phyloP scores from a whole-genome alignment of 2,888 invertebrate genomes.

The Cremastinae sp. region DNA sequence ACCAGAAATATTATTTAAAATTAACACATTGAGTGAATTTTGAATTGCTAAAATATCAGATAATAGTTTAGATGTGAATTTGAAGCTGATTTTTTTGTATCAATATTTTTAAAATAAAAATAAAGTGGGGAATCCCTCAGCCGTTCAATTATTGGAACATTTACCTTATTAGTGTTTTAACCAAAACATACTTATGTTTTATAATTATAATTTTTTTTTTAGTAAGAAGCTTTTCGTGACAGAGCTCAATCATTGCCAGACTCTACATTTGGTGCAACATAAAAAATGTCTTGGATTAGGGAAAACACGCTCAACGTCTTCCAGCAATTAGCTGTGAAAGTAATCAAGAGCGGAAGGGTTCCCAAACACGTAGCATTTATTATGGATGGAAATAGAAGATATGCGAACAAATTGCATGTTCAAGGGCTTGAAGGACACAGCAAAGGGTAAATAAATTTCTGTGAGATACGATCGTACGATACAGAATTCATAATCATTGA shows the following conservation, averaged over 20 bases:
- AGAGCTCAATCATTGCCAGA: not conserved
- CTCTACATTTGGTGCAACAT: constrained; percentile 21
- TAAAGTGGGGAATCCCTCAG: too few species aligned
- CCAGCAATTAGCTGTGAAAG: constrained; percentile 87
- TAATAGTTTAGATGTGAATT: too few species aligned
- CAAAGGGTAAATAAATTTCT: constrained; percentile 83
- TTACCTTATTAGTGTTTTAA: too few species aligned
- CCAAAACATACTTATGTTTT: too few species aligned
- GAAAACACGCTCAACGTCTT: constrained; percentile 88
- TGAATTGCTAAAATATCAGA: too few species aligned
- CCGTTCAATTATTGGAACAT: too few species aligned
- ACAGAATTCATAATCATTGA: not conserved
- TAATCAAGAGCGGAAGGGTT: constrained; percentile 90
- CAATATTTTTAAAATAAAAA: too few species aligned
- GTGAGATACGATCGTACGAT: constrained; percentile 15
- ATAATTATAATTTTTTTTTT: too few species aligned
- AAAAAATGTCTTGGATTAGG: constrained; percentile 88
- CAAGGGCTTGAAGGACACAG: constrained; percentile 91
- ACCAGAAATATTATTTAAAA: too few species aligned
- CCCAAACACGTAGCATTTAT: constrained; percentile 98
- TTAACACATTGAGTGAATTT: too few species aligned
- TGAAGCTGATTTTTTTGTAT: too few species aligned
- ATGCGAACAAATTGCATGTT: constrained; percentile 90
- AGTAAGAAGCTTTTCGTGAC: not conserved
- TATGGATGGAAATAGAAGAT: constrained; percentile 99